Conservation (phyloP, 2,797 vertebrate genomes). For the Pantherophis alleghaniensis region DNA sequence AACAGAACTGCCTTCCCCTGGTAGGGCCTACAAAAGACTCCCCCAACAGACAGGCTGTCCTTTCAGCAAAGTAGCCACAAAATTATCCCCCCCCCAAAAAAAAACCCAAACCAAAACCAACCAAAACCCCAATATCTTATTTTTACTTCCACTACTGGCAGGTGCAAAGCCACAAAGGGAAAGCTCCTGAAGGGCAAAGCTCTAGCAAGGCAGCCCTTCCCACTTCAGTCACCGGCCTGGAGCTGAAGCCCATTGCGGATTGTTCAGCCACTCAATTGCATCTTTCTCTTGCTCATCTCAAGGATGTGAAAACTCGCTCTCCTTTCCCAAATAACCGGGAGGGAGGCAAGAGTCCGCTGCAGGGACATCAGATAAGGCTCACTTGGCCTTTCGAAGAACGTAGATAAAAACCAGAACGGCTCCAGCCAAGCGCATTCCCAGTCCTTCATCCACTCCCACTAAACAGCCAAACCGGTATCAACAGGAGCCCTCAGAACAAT, state of each 20-base stretch:
- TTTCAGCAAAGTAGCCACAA: fast-evolving
- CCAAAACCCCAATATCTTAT: not conserved
- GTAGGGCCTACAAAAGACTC: not conserved
- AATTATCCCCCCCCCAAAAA: not conserved
- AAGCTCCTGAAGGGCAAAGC: not conserved
- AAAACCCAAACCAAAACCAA: not conserved
- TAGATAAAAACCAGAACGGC: not conserved
- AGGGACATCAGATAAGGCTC: not conserved
- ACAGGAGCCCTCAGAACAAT: not conserved
- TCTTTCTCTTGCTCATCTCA: not conserved
- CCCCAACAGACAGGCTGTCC: not conserved
- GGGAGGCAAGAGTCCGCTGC: not conserved
- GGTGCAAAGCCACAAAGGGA: not conserved
- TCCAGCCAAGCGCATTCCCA: not conserved
- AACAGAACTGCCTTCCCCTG: too few relatives aligned
- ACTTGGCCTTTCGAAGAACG: not conserved
- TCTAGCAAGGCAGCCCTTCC: not conserved
- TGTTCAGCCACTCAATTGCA: not conserved
- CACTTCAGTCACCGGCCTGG: not conserved
- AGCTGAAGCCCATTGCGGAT: not conserved
- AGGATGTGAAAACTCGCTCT: not conserved
- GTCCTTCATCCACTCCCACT: not conserved
- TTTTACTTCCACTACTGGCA: fast-evolving
- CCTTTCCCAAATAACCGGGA: not conserved
- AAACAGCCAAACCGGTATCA: not conserved